phyloP scores from a whole-genome alignment of 2,113 vertebrate species.

The Silurus meridionalis region DNA sequence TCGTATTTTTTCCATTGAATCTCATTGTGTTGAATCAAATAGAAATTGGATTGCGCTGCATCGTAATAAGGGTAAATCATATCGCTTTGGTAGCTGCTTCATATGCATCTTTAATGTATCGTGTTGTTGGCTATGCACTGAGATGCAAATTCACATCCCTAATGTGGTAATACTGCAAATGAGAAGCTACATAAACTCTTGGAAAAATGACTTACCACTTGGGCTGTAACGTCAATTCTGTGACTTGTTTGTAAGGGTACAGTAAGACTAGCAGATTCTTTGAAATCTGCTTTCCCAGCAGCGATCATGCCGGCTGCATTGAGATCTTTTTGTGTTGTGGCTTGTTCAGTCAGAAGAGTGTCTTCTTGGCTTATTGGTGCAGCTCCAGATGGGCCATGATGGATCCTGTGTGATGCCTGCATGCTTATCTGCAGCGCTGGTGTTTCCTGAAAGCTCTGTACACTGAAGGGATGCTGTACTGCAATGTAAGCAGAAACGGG shows the following conservation, averaged over 20 bases:
- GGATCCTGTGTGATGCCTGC: conserved; percentile 25
- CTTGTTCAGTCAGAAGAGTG: not conserved
- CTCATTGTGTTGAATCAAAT: no score
- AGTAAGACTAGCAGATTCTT: conserved; percentile 3
- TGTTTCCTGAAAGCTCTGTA: conserved; percentile 53
- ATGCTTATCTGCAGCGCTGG: conserved; percentile 32
- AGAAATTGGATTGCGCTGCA: no score
- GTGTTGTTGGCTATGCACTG: no score
- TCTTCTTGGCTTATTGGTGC: not conserved
- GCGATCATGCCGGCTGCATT: not conserved
- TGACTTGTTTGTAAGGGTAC: conserved; percentile 59
- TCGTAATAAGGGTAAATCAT: no score
- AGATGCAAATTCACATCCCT: no score
- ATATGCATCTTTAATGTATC: no score
- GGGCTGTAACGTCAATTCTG: conserved; percentile 59
- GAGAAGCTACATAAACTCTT: not conserved
- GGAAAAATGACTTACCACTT: conserved; percentile 74
- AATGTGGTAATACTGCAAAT: not conserved
- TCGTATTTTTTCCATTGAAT: no score
- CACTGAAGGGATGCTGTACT: conserved; percentile 14
- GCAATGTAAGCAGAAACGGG: conserved; percentile 17
- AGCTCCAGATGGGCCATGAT: not conserved
- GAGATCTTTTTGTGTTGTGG: not conserved
- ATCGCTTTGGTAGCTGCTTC: no score
- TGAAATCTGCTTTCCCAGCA: not conserved